phyloP scores from a whole-genome alignment of 2,113 vertebrate genomes.

The Egretta garzetta region DNA sequence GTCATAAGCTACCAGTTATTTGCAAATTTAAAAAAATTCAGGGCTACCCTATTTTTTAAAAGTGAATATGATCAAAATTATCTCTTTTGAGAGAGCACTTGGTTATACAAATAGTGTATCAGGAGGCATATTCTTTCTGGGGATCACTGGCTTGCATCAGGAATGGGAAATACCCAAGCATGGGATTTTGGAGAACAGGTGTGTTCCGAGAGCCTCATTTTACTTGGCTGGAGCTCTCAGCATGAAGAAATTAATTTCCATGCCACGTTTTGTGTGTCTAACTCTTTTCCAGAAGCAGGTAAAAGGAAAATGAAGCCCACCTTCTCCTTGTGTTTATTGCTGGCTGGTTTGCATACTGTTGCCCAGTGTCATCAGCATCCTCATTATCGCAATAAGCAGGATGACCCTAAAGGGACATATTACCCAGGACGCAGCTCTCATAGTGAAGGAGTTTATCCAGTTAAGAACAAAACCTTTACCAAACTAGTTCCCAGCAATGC shows the following conservation, averaged over 20 bases:
- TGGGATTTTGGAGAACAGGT: neutral
- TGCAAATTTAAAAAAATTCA: neutral
- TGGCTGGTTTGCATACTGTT: neutral
- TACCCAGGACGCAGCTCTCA: neutral
- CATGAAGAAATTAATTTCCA: neutral
- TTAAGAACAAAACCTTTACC: neutral
- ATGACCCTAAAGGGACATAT: neutral
- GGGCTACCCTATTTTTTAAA: neutral
- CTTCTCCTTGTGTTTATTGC: constrained; percentile 26
- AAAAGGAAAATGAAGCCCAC: constrained; percentile 43
- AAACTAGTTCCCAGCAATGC: constrained; percentile 66
- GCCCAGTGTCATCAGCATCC: neutral
- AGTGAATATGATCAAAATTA: neutral
- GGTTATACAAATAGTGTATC: neutral
- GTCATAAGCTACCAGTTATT: neutral
- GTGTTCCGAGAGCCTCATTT: neutral
- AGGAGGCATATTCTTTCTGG: neutral
- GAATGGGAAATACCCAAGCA: neutral
- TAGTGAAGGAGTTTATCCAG: neutral
- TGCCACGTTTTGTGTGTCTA: neutral
- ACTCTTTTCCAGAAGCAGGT: constrained; percentile 37
- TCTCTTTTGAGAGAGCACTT: neutral
- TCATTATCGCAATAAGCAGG: neutral
- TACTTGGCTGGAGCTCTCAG: neutral
- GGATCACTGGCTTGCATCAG: neutral